Evolutionary conservation across 2,113 vertebrate species (phyloP), one percentile per base, ranked within the genome.

Genomic region (Urocolius indicus): DNA sequence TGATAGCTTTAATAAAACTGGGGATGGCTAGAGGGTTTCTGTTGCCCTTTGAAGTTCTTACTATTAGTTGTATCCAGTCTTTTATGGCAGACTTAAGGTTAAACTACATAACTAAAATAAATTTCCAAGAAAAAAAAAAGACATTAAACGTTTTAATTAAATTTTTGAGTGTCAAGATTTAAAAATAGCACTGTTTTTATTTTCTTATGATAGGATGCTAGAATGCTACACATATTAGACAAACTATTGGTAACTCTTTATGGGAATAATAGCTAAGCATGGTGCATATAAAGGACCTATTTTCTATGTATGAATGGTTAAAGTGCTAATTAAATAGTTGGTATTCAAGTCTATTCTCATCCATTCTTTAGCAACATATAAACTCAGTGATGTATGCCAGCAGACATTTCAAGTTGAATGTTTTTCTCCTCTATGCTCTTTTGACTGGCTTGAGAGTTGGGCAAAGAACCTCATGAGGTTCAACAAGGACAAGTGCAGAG

Each of bases 341-440:
- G 96, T 97, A 98, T 98, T 98, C 97, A 95, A 96, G 96, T 94
- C 98, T 97, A 93, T 92, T 96, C 97, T 95, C 92, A 67, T 96
- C 97, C 98, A 98, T 98, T 98, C 97, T 98, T 97, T 97, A 98
- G 98, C 97, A 95, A 97, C 93, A 97, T 96, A 97, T 97, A 97
- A 97, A 97, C 96, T 94, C 96, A 97, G 95, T 84, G 87, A 96
- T 94, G 95, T 98, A 97, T 99, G 98, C 98, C 98, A 99, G 99
- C 99, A 98, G 99, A 99, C 99, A 99, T 99, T 99, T 99, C 99
- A 99, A 98, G 98, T 99, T 98, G 98, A 99, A 99, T 98, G 98
- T n/a, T 98, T 98, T 98, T 98, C 98, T 98, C 97, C 98, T 98
- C 98, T 98, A 94, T 97, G 98, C 98, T 99, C 99, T 98, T n/a